phyloP scores from a whole-genome alignment of 2,797 vertebrate genomes.

The Clamator glandarius region DNA sequence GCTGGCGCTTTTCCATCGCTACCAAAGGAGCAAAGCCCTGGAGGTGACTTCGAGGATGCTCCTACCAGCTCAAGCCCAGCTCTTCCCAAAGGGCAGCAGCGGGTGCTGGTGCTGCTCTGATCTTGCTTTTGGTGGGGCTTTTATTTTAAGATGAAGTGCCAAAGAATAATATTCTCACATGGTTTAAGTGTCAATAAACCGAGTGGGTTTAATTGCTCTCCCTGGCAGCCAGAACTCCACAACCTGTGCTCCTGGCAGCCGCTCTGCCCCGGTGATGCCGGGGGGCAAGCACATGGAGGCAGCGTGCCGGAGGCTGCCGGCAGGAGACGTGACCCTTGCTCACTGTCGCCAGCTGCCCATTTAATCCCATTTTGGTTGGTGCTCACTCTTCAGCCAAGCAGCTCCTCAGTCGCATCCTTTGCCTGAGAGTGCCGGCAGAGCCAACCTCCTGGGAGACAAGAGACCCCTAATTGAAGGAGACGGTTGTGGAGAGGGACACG shows the following conservation, averaged over 20 bases:
- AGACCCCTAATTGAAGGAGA: not conserved
- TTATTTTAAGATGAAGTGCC: not conserved
- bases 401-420: not conserved
- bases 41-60: rapidly evolving
- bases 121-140: not conserved
- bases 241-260: not conserved
- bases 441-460: not conserved
- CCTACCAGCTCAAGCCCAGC: not conserved
- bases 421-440: not conserved
- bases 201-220: not conserved
- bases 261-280: not conserved
- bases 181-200: not conserved
- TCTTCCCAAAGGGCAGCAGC: not conserved
- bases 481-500: not conserved
- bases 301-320: too few species aligned
- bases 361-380: not conserved
- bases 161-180: not conserved
- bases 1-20: rapidly evolving
- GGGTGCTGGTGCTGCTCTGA: not conserved
- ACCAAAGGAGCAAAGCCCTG: rapidly evolving
- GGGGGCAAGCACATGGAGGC: not conserved
- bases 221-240: not conserved
- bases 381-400: not conserved
- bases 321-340: not conserved
- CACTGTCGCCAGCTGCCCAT: not conserved